These are phyloP conservation scores for Troides oblongomaculatus DNA, from an alignment of 2,888 invertebrate species.

Conservation along the genomic window DNA sequence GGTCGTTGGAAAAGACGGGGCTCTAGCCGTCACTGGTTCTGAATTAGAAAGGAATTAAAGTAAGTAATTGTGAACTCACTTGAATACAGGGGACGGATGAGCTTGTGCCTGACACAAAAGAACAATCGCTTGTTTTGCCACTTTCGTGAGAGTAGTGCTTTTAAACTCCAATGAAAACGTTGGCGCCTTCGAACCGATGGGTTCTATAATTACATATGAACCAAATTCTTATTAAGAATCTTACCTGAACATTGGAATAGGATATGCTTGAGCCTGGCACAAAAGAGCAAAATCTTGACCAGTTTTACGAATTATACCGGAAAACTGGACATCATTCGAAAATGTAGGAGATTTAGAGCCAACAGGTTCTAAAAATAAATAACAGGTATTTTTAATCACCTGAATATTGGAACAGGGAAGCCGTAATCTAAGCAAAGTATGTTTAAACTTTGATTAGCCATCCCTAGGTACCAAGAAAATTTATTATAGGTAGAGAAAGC, in stretches of 20 bases:
- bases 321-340: slow-evolving; percentile 84
- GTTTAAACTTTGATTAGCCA: slow-evolving; percentile 76
- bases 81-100: slow-evolving; percentile 83
- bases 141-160: slow-evolving; percentile 80
- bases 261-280: slow-evolving; percentile 89
- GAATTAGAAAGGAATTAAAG: slow-evolving; percentile 46
- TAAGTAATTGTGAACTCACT: slow-evolving; percentile 72
- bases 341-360: slow-evolving; percentile 87
- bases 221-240: slow-evolving; percentile 36
- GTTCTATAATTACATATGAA: slow-evolving; percentile 64
- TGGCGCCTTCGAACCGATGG: slow-evolving; percentile 81
- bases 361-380: slow-evolving; percentile 81
- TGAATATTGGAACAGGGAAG: slow-evolving; percentile 85
- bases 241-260: slow-evolving; percentile 81
- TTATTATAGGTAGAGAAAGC: slow-evolving; percentile 81
- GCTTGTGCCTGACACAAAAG: slow-evolving; percentile 86
- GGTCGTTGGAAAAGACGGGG: slow-evolving; percentile 73
- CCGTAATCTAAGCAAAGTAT: slow-evolving; percentile 83
- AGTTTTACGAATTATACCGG: slow-evolving; percentile 83
- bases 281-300: slow-evolving; percentile 84
- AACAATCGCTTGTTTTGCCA: slow-evolving; percentile 75
- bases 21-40: slow-evolving; percentile 76
- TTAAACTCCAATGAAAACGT: slow-evolving; percentile 79
- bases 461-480: slow-evolving; percentile 80
- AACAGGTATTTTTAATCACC: slow-evolving; percentile 74